Percentiles rank a stretch among this genome's conserved stretches.
These are phyloP conservation scores for Myocastor coypus DNA, from an alignment of 2,113 vertebrate species.

Conservation along the genomic window DNA sequence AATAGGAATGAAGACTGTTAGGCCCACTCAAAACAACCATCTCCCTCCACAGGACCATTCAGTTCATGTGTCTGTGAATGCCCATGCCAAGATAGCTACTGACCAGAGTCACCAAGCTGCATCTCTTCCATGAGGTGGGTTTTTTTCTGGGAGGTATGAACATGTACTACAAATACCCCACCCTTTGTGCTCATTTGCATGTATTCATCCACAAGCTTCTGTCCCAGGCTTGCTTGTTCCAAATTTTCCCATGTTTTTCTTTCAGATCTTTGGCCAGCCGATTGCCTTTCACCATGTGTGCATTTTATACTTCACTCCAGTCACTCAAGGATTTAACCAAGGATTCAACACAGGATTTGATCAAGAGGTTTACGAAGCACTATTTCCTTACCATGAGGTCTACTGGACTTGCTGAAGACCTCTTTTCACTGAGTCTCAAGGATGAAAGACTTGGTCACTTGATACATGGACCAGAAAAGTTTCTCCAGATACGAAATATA, in stretches of 20 bases:
- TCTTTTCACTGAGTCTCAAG: neutral
- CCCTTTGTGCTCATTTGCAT: neutral
- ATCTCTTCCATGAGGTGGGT: neutral
- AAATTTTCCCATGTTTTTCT: neutral
- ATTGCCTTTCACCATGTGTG: neutral
- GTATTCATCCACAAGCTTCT: neutral
- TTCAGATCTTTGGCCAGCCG: neutral
- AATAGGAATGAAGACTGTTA: neutral
- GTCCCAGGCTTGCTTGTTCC: neutral
- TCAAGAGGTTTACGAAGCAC: neutral
- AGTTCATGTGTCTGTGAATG: neutral
- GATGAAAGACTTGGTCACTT: neutral
- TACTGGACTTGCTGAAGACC: neutral
- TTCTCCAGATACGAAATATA: neutral
- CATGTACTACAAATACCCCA: neutral
- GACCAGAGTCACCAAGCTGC: neutral
- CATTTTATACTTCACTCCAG: no score
- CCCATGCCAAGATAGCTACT: neutral
- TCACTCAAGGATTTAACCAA: no score
- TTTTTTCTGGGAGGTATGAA: neutral
- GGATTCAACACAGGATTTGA: neutral
- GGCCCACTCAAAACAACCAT: no score
- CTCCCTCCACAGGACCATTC: neutral
- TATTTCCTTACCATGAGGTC: neutral
- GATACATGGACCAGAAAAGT: neutral